These are phyloP conservation scores for Cosmorhoe ocellata DNA, from an alignment of 2,888 invertebrate species.

Conservation along the genomic window DNA sequence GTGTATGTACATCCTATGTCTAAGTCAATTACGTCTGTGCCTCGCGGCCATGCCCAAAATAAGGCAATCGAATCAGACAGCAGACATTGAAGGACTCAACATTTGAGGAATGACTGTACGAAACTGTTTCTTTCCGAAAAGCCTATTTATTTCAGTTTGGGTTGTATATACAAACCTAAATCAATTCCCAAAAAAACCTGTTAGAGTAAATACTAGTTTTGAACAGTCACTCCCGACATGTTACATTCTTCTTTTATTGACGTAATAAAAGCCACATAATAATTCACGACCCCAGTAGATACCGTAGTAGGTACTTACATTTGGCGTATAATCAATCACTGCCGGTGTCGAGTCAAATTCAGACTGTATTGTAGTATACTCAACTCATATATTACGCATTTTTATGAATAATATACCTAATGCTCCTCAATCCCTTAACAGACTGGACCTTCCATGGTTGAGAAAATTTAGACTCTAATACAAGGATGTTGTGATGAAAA, in stretches of 20 bases:
- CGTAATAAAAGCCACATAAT: constrained; percentile 1
- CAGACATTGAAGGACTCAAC: too few species aligned
- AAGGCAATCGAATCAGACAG: too few species aligned
- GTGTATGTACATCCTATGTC: too few species aligned
- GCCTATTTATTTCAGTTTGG: too few species aligned
- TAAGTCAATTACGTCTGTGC: too few species aligned
- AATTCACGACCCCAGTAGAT: not conserved
- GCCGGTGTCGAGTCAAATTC: constrained; percentile 28
- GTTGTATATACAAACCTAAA: too few species aligned
- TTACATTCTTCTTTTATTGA: constrained; percentile 37
- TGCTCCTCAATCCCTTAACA: not conserved
- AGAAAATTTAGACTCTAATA: constrained; percentile 19
- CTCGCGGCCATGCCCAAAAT: too few species aligned
- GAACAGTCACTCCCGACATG: too few species aligned
- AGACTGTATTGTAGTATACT: constrained; percentile 18
- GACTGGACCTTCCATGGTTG: not conserved
- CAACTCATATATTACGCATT: constrained; percentile 24
- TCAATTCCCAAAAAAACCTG: too few species aligned
- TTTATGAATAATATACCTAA: constrained; percentile 24
- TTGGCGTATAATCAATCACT: constrained; percentile 26
- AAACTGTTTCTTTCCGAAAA: too few species aligned
- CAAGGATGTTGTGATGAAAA: constrained; percentile 2
- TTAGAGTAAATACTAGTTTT: too few species aligned
- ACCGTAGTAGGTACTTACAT: not conserved
- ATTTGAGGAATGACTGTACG: too few species aligned